Percentiles rank a stretch among this genome's conserved stretches.
Evolutionary conservation across 2,888 invertebrate genomes (phyloP).

Genomic region (Hanleya hanleyi): DNA sequence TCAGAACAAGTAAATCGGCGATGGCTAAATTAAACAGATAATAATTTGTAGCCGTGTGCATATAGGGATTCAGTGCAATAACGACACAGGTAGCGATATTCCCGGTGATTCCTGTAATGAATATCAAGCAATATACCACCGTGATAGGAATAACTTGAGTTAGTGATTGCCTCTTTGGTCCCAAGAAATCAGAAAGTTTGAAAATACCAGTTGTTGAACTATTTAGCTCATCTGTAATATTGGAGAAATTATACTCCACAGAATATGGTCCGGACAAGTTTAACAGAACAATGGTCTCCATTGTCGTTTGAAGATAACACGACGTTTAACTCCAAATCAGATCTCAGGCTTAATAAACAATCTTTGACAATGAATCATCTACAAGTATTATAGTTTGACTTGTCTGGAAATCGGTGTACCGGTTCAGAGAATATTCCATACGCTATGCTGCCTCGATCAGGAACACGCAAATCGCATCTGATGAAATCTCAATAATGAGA

Average conservation of each 20-base stretch:
- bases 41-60: slow-evolving; percentile 79
- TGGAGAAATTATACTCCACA: background rate
- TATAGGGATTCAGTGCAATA: slow-evolving; percentile 50
- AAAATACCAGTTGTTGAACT: background rate
- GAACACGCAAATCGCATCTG: too few species aligned
- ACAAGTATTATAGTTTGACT: too few species aligned
- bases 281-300: too few species aligned
- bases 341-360: too few species aligned
- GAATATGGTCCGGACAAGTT: too few species aligned
- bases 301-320: too few species aligned
- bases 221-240: background rate
- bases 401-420: too few species aligned
- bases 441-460: too few species aligned
- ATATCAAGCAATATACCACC: slow-evolving; percentile 55
- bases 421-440: too few species aligned
- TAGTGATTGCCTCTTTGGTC: slow-evolving; percentile 47
- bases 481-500: too few species aligned
- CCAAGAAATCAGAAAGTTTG: slow-evolving; percentile 16
- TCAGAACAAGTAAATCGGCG: slow-evolving; percentile 85
- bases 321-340: too few species aligned
- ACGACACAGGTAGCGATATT: slow-evolving; percentile 65
- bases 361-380: too few species aligned
- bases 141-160: slow-evolving; percentile 56
- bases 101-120: slow-evolving; percentile 62
- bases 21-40: slow-evolving; percentile 91